Evolutionary conservation across 2,888 invertebrate genomes (phyloP), one percentile per base, ranked within the genome.

Genomic region (Cheilosia vernalis): DNA sequence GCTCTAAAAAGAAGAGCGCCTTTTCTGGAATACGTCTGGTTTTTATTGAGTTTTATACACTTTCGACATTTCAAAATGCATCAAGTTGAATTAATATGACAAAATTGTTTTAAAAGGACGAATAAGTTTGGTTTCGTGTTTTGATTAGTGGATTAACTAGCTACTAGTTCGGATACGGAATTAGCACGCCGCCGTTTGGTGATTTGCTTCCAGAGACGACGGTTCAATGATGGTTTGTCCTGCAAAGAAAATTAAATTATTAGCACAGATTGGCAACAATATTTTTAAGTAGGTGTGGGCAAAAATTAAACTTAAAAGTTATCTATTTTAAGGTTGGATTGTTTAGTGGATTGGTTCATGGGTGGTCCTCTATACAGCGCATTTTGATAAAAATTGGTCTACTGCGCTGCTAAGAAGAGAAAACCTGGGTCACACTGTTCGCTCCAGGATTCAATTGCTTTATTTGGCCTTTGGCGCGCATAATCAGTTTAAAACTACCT

Each of bases 201-300:
- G 89, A 96, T 94, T 91, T 96, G 96, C 92, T 95, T 96, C 96
- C 96, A 96, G 91, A 96, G 95, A 89, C 96, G 93, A 91, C 95
- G 94, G 91, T 96, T 96, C 91, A 96, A 92, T 90, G 95, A 95
- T 90, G 95, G 95, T 92, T 95, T 96, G 90, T 96, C 96, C 96
- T 96, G 93, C 70, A 93, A 93, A 40, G 72, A 53, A 63, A 74
- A 70, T n/a, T n/a, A 15, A 17, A 17, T 44, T 44, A 44, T 4
- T 44, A 44, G 5, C 7, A n/a, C 2, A 33, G 9, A 33, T 33
- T 33, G 9, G 9, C 1, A 33, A 9, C 7, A 33, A 33, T 33
- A 0, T 7, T 1, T 33, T 9, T 9, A 33, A 33, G 1, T 7
- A 33, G 0, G 5, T 33, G 2, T 33, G 1, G 2, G 33, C 9